Conservation (phyloP, 2,888 invertebrate genomes). For the Neocrepidodera transversa region DNA sequence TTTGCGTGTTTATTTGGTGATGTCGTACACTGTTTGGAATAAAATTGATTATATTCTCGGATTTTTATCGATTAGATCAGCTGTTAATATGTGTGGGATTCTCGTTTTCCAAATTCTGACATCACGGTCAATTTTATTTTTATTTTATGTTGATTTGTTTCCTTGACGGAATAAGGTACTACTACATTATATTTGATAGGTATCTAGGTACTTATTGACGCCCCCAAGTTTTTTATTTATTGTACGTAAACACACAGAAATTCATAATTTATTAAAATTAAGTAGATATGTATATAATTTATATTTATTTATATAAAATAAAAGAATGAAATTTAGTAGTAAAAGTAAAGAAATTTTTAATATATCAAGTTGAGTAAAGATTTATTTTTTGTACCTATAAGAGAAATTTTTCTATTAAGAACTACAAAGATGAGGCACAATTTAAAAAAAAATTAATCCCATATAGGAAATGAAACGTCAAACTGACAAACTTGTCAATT, state of each 20-base stretch:
- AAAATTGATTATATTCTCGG: conserved; percentile 12
- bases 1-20: conserved; percentile 7
- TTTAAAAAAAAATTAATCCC: too few species aligned
- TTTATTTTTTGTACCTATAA: too few species aligned
- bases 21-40: neutral
- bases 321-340: too few species aligned
- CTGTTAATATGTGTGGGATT: conserved; percentile 1
- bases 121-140: neutral
- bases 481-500: too few species aligned
- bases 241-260: too few species aligned
- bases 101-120: neutral
- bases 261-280: too few species aligned
- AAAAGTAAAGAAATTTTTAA: conserved; percentile 3
- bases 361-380: too few species aligned
- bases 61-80: conserved; percentile 8
- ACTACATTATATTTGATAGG: neutral
- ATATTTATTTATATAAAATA: too few species aligned
- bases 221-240: neutral
- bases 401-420: too few species aligned
- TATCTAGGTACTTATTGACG: neutral
- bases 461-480: too few species aligned
- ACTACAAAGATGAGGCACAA: too few species aligned
- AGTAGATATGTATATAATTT: too few species aligned
- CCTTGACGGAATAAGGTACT: neutral
- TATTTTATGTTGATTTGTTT: neutral